Percentiles rank a stretch among this genome's conserved stretches.
phyloP scores from a whole-genome alignment of 2,888 invertebrate species.

The Troglohyphantes excavatus region DNA sequence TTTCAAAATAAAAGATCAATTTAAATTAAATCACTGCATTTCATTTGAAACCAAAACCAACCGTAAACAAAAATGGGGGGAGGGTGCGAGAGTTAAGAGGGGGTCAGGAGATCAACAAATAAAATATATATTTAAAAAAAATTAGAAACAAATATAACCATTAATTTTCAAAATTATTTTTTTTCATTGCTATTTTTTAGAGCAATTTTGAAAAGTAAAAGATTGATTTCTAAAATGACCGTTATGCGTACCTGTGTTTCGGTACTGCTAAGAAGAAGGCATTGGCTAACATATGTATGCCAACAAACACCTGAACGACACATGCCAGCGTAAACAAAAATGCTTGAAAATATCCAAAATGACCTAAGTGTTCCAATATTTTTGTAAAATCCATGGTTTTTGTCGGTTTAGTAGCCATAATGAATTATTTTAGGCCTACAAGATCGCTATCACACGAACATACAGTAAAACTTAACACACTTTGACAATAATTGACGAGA shows the following conservation, averaged over 20 bases:
- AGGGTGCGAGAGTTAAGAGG: too few species aligned
- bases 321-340: constrained; percentile 85
- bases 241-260: constrained; percentile 84
- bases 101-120: neutral
- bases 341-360: constrained; percentile 86
- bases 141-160: neutral
- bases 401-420: neutral
- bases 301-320: constrained; percentile 86
- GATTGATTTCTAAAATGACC: neutral
- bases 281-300: constrained; percentile 86
- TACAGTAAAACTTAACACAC: neutral
- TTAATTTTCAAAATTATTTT: neutral
- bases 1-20: too few species aligned
- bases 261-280: constrained; percentile 86
- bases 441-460: too few species aligned
- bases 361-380: constrained; percentile 86
- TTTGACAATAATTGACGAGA: neutral
- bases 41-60: too few species aligned
- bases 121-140: neutral
- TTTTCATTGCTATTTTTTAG: neutral
- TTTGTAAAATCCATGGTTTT: constrained; percentile 86
- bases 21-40: too few species aligned
- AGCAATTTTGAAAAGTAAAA: neutral
- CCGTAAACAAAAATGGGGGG: neutral
- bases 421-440: neutral